Conservation (phyloP, 2,797 vertebrate genomes). For the Tenualosa ilisha region DNA sequence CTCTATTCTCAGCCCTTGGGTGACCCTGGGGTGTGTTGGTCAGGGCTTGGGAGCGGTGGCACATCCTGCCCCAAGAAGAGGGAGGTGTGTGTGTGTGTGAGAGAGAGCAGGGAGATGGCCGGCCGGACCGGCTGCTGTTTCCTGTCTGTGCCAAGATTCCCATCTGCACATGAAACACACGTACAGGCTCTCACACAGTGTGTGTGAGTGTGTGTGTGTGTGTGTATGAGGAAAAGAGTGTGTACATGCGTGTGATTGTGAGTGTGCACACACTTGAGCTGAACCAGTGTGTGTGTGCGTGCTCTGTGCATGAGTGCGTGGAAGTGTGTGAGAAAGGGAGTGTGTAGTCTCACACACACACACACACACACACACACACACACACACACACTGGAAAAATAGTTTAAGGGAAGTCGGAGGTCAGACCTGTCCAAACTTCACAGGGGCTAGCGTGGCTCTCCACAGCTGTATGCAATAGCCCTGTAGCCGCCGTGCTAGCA, state of each 20-base stretch:
- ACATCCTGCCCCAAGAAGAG: constrained; percentile 54
- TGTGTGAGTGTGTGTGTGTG: constrained; percentile 22
- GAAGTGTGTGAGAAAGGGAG: background rate
- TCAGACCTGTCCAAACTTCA: background rate
- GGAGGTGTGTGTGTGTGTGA: background rate
- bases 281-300: background rate
- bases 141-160: constrained; percentile 53
- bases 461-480: too few relatives aligned
- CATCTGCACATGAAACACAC: constrained; percentile 40
- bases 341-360: background rate
- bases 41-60: constrained; percentile 54
- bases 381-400: background rate
- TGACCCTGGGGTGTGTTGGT: constrained; percentile 56
- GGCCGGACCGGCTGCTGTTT: constrained; percentile 48
- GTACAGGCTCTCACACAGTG: constrained; percentile 16
- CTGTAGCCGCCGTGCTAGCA: too few relatives aligned
- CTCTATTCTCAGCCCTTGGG: constrained; percentile 52
- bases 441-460: background rate
- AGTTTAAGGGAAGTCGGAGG: background rate
- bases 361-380: background rate
- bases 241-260: background rate
- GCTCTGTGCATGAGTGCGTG: background rate
- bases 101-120: background rate
- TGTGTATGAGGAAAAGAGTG: background rate
- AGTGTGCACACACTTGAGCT: too few relatives aligned